These are phyloP conservation scores for Microctenopoma lineatum DNA, from an alignment of 2,797 vertebrate species.

Conservation along the genomic window DNA sequence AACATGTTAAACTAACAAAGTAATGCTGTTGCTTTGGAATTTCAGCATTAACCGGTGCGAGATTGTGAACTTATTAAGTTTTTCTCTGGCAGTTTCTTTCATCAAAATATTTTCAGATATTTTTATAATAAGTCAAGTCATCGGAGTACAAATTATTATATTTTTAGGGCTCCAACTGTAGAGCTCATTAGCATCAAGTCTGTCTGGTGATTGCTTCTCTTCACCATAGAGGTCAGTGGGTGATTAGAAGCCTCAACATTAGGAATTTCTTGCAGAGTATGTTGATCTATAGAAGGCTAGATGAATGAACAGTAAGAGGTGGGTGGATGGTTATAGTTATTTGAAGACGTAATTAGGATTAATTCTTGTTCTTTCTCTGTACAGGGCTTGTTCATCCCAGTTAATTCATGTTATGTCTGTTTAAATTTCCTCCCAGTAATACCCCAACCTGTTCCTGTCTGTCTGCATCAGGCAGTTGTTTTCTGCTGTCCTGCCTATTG, in stretches of 20 bases:
- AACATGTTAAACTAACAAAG: conserved; percentile 2
- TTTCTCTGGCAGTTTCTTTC: neutral
- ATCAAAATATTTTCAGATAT: neutral
- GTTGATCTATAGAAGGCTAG: neutral
- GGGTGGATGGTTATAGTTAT: neutral
- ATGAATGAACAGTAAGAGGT: neutral
- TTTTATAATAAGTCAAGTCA: neutral
- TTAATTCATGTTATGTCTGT: conserved; percentile 28
- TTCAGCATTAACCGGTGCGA: neutral
- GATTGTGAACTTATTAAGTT: neutral
- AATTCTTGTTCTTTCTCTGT: neutral
- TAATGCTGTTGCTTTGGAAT: neutral
- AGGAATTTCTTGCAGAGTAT: neutral
- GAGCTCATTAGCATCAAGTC: no score
- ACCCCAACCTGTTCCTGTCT: conserved; percentile 36
- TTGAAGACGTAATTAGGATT: neutral
- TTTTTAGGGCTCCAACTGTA: no score
- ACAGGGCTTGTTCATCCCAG: neutral
- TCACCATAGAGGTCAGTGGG: neutral
- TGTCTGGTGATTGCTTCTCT: neutral
- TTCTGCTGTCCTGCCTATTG: conserved; percentile 24
- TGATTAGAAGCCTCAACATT: conserved; percentile 12
- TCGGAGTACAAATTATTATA: no score
- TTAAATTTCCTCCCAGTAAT: conserved; percentile 11
- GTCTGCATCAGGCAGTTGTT: conserved; percentile 12